phyloP scores from a whole-genome alignment of 30 jellyfish, hydroid and myxozoan species.

The Aurelia sp. region DNA sequence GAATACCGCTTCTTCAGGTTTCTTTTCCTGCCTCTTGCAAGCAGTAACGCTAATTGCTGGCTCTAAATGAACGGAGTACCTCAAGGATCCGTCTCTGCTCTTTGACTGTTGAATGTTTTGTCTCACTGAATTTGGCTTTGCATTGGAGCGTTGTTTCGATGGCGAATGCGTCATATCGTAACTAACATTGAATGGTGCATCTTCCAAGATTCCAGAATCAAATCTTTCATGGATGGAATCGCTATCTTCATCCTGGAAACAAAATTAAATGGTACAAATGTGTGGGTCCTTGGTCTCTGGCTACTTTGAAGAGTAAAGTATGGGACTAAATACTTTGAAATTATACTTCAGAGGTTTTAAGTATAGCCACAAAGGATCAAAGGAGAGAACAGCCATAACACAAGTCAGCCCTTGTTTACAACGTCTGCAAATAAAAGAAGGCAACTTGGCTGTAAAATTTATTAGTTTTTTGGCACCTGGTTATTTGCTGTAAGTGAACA shows the following conservation, averaged over 20 bases:
- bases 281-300: too few relatives aligned
- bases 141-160: neutral
- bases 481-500: too few relatives aligned
- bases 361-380: too few relatives aligned
- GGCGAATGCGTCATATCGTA: neutral
- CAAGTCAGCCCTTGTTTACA: too few relatives aligned
- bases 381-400: too few relatives aligned
- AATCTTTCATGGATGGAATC: conserved; percentile 61
- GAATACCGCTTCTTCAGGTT: neutral
- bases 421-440: too few relatives aligned
- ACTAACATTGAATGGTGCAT: conserved; percentile 17
- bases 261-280: neutral
- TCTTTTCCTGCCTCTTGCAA: neutral
- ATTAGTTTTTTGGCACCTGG: too few relatives aligned
- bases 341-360: too few relatives aligned
- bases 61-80: neutral
- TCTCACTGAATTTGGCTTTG: neutral
- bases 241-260: conserved; percentile 46
- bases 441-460: too few relatives aligned
- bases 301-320: too few relatives aligned
- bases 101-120: neutral
- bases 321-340: too few relatives aligned
- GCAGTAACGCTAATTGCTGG: neutral
- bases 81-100: neutral
- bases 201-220: conserved; percentile 68